Percentiles rank a stretch among this genome's conserved stretches.
Conservation (phyloP, 2,113 vertebrate genomes). For the Lycaon pictus region DNA sequence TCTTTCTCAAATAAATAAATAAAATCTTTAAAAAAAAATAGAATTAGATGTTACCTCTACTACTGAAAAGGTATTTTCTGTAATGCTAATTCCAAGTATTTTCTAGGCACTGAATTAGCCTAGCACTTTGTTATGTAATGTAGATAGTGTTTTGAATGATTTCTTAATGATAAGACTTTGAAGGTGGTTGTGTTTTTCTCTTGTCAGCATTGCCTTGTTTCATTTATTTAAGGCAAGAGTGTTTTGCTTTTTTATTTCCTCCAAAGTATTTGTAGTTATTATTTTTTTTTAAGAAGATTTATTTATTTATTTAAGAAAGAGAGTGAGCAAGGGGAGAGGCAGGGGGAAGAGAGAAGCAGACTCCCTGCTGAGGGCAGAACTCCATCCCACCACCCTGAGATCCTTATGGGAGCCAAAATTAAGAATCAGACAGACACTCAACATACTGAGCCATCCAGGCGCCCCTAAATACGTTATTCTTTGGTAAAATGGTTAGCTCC, state of each 20-base stretch:
- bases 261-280: neutral
- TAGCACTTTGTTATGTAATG: neutral
- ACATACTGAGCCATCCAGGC: neutral
- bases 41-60: conserved; percentile 7
- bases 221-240: neutral
- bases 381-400: neutral
- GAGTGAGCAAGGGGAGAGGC: neutral
- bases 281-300: neutral
- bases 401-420: neutral
- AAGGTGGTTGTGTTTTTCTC: neutral
- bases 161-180: conserved; percentile 38
- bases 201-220: neutral
- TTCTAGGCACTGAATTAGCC: neutral
- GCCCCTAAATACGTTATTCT: neutral
- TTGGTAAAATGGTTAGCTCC: conserved; percentile 35
- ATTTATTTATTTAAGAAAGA: neutral
- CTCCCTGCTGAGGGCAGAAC: neutral
- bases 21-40: neutral
- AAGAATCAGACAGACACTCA: neutral
- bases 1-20: too few species aligned
- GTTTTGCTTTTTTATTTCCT: neutral
- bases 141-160: neutral
- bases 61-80: conserved; percentile 25
- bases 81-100: conserved; percentile 34
- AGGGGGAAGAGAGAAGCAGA: neutral